Evolutionary conservation across 1,140 invertebrate species (phyloP).

Genomic region (Ips typographus): DNA sequence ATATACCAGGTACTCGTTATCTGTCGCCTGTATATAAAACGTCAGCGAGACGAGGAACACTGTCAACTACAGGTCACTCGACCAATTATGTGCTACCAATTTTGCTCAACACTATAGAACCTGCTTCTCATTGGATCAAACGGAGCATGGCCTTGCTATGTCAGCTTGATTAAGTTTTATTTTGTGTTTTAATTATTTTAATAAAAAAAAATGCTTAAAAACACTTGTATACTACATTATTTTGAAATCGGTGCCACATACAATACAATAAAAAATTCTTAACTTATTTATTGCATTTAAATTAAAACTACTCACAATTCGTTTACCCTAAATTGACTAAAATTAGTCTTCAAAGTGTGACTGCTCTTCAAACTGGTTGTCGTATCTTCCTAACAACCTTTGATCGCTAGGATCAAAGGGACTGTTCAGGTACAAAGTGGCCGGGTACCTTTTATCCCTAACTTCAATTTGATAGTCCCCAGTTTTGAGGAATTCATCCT

Average conservation of each 20-base stretch:
- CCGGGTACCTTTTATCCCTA: conserved; percentile 70
- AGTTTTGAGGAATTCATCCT: conserved; percentile 65
- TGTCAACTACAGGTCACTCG: conserved; percentile 88
- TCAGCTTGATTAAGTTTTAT: conserved; percentile 57
- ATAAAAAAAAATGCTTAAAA: too few species aligned
- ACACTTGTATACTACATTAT: too few species aligned
- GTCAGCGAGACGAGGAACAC: conserved; percentile 75
- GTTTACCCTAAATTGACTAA: not conserved
- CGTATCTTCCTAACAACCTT: conserved; percentile 54
- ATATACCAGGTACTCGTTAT: conserved; percentile 57
- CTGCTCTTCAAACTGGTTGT: conserved; percentile 49
- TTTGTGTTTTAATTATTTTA: too few species aligned
- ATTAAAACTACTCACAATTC: not conserved
- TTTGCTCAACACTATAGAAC: conserved; percentile 68
- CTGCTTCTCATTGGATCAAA: conserved; percentile 82
- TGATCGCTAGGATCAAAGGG: conserved; percentile 78
- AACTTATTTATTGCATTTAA: not conserved
- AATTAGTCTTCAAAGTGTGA: conserved; percentile 52
- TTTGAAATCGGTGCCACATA: not conserved
- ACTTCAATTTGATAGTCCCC: conserved; percentile 80
- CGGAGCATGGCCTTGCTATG: conserved; percentile 83
- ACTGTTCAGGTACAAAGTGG: conserved; percentile 68
- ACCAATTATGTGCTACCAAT: conserved; percentile 88
- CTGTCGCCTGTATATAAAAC: conserved; percentile 87
- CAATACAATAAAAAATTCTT: conserved; percentile 2